Percentiles rank a stretch among this genome's conserved stretches.
These are phyloP conservation scores for Carposina sasakii DNA, from an alignment of 1,140 invertebrate species.

Conservation along the genomic window DNA sequence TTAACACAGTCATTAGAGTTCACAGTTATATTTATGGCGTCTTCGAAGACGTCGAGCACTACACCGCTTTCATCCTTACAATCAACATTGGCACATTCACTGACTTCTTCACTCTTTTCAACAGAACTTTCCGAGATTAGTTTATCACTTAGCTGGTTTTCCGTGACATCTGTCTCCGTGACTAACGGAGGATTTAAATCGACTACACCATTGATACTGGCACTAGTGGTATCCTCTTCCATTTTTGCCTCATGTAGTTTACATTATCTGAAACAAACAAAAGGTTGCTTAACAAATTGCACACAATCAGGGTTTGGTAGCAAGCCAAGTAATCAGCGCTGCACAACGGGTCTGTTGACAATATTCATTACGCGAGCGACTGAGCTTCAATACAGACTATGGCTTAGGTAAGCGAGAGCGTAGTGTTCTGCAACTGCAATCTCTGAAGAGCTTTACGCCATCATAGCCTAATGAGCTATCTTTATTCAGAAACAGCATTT, in stretches of 20 bases:
- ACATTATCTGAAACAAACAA: constrained; percentile 66
- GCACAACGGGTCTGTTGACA: constrained; percentile 33
- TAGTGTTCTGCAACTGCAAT: constrained; percentile 29
- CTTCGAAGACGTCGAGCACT: constrained; percentile 17
- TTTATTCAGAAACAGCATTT: no score
- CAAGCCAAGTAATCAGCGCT: constrained; percentile 39
- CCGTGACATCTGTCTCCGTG: constrained; percentile 23
- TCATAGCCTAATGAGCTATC: no score
- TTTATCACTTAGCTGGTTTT: constrained; percentile 29
- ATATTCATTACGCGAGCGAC: constrained; percentile 37
- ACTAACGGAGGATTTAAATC: constrained; percentile 23
- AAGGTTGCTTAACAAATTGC: no score
- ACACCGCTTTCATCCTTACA: constrained; percentile 30
- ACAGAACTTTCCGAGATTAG: no score
- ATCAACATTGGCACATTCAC: constrained; percentile 29
- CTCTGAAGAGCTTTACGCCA: constrained; percentile 43
- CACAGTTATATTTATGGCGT: constrained; percentile 11
- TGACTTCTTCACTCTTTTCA: constrained; percentile 25
- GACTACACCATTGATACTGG: constrained; percentile 17
- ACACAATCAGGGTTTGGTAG: constrained; percentile 9
- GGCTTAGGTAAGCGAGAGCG: no score
- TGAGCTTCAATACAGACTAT: no score
- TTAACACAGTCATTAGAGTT: constrained; percentile 38
- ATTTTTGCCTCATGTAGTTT: constrained; percentile 42
- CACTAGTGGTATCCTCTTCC: constrained; percentile 44